Conservation (phyloP, 2,113 vertebrate genomes). For the Hassar affinis region DNA sequence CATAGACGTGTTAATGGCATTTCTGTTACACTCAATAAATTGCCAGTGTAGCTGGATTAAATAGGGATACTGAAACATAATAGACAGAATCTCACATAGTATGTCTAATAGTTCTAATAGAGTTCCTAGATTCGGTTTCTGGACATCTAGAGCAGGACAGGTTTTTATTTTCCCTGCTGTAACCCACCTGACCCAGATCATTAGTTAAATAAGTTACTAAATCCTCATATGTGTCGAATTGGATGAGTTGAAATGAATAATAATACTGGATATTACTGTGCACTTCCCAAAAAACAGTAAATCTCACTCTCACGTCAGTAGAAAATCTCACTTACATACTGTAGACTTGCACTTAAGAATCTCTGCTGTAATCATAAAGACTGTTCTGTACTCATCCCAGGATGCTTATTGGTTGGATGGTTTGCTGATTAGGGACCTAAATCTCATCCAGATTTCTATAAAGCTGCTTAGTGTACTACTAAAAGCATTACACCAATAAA, state of each 20-base stretch:
- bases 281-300: not conserved
- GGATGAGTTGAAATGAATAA: not conserved
- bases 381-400: not conserved
- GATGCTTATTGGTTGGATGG: not conserved
- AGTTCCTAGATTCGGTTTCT: not conserved
- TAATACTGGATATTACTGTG: not conserved
- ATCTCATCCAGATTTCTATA: not conserved
- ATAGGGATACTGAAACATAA: not conserved
- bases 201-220: not conserved
- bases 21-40: not conserved
- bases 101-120: not conserved
- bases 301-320: not conserved
- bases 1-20: not conserved
- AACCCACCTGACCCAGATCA: not conserved
- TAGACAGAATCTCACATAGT: not conserved
- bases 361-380: not conserved
- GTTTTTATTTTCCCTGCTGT: not conserved
- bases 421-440: not conserved
- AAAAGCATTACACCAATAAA: not conserved
- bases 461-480: not conserved
- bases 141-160: not conserved
- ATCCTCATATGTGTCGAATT: not conserved
- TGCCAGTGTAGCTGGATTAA: not conserved
- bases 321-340: not conserved
- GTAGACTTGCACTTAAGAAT: not conserved